Base-by-base conservation (phyloP, 2,113 vertebrate genomes). In the Eira barbara region DNA sequence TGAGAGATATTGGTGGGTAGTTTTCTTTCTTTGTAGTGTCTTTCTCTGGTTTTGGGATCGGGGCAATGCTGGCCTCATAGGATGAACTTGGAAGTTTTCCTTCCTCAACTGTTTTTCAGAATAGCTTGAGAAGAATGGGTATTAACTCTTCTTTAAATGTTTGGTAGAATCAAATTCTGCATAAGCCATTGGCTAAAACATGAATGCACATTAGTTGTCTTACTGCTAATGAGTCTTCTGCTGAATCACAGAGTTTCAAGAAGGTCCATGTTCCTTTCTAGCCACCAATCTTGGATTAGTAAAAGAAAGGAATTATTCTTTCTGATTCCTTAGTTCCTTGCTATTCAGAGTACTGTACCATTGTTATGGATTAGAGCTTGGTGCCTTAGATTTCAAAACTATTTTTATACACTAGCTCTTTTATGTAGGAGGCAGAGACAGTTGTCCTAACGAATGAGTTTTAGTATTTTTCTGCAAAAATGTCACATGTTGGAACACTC, bases 321-420 rank as follows among this genome's bases (percentile, higher is more conserved):
- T 92, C 85, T 69, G 52, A 91, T 94, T 29, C 59, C 76, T 25
- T 65, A 14, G 49, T 13, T 59, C 23, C 92, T 96, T 92, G 97
- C 97, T 98, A 4, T 86, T 97, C 97, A 96, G 91, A 91, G 82
- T 87, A 95, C 61, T 34, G 87, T 98, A 98, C 82, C 93, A 98
- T 97, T 98, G 97, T 95, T 97, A 92, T 98, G 98, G 99, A 94
- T 97, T 99, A 99, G 99, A 99, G 98, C 94, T 98, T 8, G 55
- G 99, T 99, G 99, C 99, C 99, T 99, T 99, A 99, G 99, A 96
- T 98, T 84, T 98, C 98, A 98, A 71, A 95, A 65, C 97, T 99
- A 99, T 99, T 99, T 99, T 99, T 99, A 97, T 99, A 99, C 79
- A 92, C 97, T 98, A 98, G 98, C 98, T 98, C 91, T 98, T 97